phyloP scores from a whole-genome alignment of 2,113 vertebrate species.

The Chloropsis hardwickii region DNA sequence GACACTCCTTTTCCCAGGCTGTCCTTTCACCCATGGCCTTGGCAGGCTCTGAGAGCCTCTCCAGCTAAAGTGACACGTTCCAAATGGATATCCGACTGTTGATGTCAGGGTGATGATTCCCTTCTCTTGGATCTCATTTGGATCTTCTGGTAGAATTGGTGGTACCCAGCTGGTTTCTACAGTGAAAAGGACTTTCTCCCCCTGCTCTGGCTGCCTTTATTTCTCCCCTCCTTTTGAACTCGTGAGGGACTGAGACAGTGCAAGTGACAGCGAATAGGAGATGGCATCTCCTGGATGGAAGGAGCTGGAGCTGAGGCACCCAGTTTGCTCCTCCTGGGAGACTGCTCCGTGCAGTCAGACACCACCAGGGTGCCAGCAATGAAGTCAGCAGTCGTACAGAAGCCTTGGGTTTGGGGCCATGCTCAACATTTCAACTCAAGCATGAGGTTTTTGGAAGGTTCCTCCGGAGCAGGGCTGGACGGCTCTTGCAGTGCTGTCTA shows the following conservation, averaged over 20 bases:
- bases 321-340: background rate
- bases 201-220: background rate
- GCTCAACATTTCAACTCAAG: background rate
- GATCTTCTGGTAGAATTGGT: background rate
- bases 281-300: background rate
- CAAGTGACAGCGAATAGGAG: background rate
- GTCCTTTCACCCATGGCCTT: slow-evolving; percentile 12
- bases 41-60: background rate
- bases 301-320: background rate
- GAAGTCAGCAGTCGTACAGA: background rate
- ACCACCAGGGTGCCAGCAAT: background rate
- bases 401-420: background rate
- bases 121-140: background rate
- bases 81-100: background rate
- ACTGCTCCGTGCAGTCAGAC: background rate
- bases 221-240: background rate
- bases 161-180: background rate
- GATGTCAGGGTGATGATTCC: background rate
- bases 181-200: background rate
- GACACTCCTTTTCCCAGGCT: background rate
- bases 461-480: accelerated
- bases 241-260: background rate
- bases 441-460: background rate
- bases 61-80: background rate
- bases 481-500: background rate